Conservation (phyloP, 2,797 vertebrate genomes). For the Potorous gilbertii region DNA sequence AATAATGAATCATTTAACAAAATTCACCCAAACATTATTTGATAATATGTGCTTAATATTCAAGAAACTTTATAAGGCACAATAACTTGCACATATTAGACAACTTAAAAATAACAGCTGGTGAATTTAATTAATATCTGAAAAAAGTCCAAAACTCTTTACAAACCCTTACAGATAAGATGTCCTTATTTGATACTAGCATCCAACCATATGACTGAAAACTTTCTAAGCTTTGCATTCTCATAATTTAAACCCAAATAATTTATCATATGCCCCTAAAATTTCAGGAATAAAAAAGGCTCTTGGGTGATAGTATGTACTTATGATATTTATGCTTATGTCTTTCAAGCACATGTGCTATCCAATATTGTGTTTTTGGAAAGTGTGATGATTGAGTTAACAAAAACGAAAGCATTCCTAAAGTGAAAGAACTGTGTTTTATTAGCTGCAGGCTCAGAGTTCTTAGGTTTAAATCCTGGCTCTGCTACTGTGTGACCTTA, state of each 20-base stretch:
- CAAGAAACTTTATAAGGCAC: background rate
- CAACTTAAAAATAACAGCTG: too few relatives aligned
- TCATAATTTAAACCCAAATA: background rate
- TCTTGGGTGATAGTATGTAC: background rate
- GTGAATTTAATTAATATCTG: too few relatives aligned
- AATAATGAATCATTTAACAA: background rate
- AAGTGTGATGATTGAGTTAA: background rate
- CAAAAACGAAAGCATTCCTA: background rate
- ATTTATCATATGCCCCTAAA: background rate
- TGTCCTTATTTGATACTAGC: background rate
- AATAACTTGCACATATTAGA: too few relatives aligned
- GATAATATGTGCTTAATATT: background rate
- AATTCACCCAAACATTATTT: constrained; percentile 9
- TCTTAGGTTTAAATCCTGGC: background rate
- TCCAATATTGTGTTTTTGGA: background rate
- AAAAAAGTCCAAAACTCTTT: too few relatives aligned
- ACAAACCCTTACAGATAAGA: too few relatives aligned
- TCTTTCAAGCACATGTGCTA: background rate
- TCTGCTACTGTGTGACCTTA: background rate
- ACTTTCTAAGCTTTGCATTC: background rate
- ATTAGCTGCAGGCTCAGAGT: background rate
- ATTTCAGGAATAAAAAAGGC: background rate
- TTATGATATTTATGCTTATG: background rate
- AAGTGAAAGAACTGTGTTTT: background rate
- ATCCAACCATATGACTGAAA: constrained; percentile 1